These are phyloP conservation scores for Myodes glareolus DNA, from an alignment of 2,113 vertebrate species.

Conservation along the genomic window DNA sequence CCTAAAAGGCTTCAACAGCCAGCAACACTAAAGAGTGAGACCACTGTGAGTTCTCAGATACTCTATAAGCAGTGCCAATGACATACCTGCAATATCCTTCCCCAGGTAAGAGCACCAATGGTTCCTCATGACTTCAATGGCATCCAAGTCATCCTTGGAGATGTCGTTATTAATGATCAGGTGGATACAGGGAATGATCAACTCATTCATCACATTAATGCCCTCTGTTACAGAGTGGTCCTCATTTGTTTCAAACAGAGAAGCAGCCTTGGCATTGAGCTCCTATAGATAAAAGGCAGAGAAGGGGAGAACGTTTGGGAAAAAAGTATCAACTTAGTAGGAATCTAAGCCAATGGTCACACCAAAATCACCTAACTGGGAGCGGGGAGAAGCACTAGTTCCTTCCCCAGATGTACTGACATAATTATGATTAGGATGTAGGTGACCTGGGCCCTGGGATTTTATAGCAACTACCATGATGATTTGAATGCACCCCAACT, in stretches of 20 bases:
- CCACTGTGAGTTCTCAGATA: neutral
- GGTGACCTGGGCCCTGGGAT: neutral
- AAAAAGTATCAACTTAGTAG: neutral
- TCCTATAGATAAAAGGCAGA: slow-evolving; percentile 84
- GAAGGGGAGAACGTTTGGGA: neutral
- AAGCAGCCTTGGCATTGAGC: slow-evolving; percentile 92
- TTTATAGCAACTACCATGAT: neutral
- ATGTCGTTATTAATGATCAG: slow-evolving; percentile 90
- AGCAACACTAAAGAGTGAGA: neutral
- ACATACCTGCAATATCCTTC: slow-evolving; percentile 94
- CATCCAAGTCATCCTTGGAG: slow-evolving; percentile 92
- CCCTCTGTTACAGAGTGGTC: slow-evolving; percentile 91
- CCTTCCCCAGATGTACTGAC: neutral
- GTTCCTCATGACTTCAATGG: slow-evolving; percentile 93
- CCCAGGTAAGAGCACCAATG: slow-evolving; percentile 96
- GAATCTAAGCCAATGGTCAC: neutral
- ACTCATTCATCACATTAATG: slow-evolving; percentile 92
- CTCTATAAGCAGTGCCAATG: neutral
- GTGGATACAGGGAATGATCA: slow-evolving; percentile 96
- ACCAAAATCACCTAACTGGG: neutral
- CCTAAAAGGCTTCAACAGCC: neutral
- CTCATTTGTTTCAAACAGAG: slow-evolving; percentile 91
- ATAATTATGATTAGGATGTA: neutral
- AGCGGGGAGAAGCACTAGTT: neutral
- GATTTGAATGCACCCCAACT: neutral